Conservation (phyloP, 2,888 invertebrate genomes). For the Acanthoscelides obtectus region DNA sequence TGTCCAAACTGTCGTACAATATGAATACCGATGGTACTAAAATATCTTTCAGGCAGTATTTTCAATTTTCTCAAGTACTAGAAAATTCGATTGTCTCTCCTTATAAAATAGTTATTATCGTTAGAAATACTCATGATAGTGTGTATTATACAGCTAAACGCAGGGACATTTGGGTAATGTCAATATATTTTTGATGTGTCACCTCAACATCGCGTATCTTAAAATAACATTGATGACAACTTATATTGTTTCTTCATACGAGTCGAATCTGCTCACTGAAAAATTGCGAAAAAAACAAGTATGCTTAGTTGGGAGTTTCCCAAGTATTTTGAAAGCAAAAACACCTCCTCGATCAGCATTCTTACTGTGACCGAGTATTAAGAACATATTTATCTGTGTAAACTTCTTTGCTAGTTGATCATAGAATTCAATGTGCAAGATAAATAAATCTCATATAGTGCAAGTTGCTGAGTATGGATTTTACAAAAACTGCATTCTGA, state of each 20-base stretch:
- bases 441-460: too few species aligned
- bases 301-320: too few species aligned
- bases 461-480: too few species aligned
- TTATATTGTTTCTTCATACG: neutral
- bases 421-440: too few species aligned
- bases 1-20: neutral
- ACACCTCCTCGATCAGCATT: too few species aligned
- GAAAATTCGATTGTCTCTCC: slow-evolving; percentile 30
- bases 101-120: slow-evolving; percentile 34
- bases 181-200: neutral
- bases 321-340: too few species aligned
- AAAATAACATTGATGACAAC: neutral
- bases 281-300: too few species aligned
- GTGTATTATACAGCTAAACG: neutral
- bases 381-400: too few species aligned
- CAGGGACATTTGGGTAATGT: slow-evolving; percentile 8
- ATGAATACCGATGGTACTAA: neutral
- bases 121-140: slow-evolving; percentile 28
- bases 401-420: too few species aligned
- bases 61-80: neutral
- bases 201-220: neutral
- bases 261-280: neutral
- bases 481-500: too few species aligned
- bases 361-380: too few species aligned
- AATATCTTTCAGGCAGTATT: neutral